Evolutionary conservation across 2,888 invertebrate genomes (phyloP), one percentile per base, ranked within the genome.

Genomic region (Cepaea hortensis): DNA sequence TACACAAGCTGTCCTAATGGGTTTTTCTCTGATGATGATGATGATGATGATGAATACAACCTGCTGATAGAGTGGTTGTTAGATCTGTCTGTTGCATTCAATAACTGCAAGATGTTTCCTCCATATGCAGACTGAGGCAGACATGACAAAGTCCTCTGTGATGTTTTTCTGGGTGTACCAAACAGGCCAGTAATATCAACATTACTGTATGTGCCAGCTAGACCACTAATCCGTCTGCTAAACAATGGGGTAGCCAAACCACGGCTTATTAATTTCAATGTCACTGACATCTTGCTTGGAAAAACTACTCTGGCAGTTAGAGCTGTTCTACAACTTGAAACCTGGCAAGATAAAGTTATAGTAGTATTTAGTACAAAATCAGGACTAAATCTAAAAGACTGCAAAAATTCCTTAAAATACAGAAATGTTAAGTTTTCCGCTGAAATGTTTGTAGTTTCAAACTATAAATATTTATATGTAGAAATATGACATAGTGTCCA

Each of bases 1-100:
- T 97, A 97, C 87, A 97, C 95, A 62, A 94, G 88, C 9, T 90
- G 87, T n/a, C 93, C 93, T 81, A 91, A 48, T 73, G 73, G 91
- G 13, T 88, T 72, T 18, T 81, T 75, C 7, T 18, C 35, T 5
- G 62, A 23, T n/a, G 70, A 55, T 35, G 82, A 79, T 35, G 82
- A 79, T 35, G 35, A 35, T 35, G 35, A 35, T 35, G 35, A 35
- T 55, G 86, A 76, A 70, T 77, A 86, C 35, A 35, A 15, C 61
- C 85, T 75, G 48, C 7, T 20, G 35, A 20, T 13, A 62, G 61
- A 70, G 62, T 50, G 23, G 61, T 23, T 18, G 35, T 15, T 46
- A n/a, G 65, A 46, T 23, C 50, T 80, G 3, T 46, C 13, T 4
- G 5, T 62, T 46, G n/a, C n/a, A 11, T 48, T 61, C 65, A 62